Base-by-base conservation (phyloP, 1,140 invertebrate species). In the Fopius arisanus region DNA sequence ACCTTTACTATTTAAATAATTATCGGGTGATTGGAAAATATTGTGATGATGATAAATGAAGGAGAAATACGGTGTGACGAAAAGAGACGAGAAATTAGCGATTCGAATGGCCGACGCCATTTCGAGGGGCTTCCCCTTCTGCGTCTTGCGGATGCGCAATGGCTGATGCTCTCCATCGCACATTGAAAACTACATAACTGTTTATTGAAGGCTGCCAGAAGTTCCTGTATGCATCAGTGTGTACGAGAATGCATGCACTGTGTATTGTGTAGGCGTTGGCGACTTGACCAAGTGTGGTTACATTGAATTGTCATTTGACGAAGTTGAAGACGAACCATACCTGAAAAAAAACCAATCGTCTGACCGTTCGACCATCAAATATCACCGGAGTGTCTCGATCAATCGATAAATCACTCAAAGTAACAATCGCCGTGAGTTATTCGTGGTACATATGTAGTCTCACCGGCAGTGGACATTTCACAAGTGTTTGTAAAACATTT, bases 191-290 rank as follows among this genome's bases (percentile, higher is more conserved):
- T 28, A 28, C 28, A 62, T 62, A 62, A 62, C 54, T 62, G 54
- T 62, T 62, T 62, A 62, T 62, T 62, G 54, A 23, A 62, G 54
- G 54, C 23, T 48, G 43, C 43, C 43, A 48, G 14, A 48, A 48
- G 43, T 37, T 12, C 33, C 33, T 37, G 5, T 48, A 48, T 19
- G 43, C 16, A 48, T 31, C 31, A 23, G n/a, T 59, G 31, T 68
- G 31, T 62, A 73, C 68, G 29, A 48, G 40, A 74, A 76, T 74
- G 79, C 79, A 80, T 84, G 82, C 77, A 82, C 80, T 84, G 82
- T 84, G 82, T 83, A 84, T 83, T 81, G 82, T 79, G 82, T 84
- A 84, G 83, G 83, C 83, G 83, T 84, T 84, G 83, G 82, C 83
- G 81, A 82, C 80, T 76, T 75, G 78, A 79, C 74, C 75, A 78